phyloP scores from a whole-genome alignment of 2,113 vertebrate species.

The Gavia stellata region DNA sequence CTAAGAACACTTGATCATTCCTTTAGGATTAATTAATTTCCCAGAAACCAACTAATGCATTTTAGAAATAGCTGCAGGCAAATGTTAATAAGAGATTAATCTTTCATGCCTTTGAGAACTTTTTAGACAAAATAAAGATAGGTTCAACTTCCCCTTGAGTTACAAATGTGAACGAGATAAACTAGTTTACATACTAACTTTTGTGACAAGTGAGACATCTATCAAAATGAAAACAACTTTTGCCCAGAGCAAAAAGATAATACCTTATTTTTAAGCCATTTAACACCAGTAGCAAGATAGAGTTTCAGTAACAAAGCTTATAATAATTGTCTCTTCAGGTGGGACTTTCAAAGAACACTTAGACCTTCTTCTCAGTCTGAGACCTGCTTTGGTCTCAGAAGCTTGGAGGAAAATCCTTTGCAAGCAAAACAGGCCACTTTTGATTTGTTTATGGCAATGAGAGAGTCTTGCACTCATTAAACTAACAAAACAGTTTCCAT shows the following conservation, averaged over 20 bases:
- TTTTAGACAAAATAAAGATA: constrained; percentile 8
- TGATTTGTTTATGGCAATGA: background rate
- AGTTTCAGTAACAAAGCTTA: background rate
- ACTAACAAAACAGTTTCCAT: background rate
- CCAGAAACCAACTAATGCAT: constrained; percentile 25
- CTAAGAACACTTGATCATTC: constrained; percentile 25
- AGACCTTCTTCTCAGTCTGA: background rate
- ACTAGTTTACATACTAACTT: background rate
- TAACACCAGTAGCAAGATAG: background rate
- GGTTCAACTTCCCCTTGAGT: background rate
- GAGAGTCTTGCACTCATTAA: background rate
- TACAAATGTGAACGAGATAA: background rate
- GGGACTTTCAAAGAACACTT: background rate
- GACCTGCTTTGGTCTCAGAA: background rate
- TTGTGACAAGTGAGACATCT: background rate
- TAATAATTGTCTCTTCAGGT: background rate
- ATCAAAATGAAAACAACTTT: background rate
- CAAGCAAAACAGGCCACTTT: background rate
- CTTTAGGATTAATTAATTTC: constrained; percentile 59
- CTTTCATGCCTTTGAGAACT: constrained; percentile 26
- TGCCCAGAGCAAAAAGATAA: background rate
- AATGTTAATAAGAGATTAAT: constrained; percentile 58
- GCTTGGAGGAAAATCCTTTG: background rate
- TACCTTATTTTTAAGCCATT: background rate
- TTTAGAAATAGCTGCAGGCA: constrained; percentile 47